These are phyloP conservation scores for Anhinga rufa DNA, from an alignment of 2,113 vertebrate species.

Conservation along the genomic window DNA sequence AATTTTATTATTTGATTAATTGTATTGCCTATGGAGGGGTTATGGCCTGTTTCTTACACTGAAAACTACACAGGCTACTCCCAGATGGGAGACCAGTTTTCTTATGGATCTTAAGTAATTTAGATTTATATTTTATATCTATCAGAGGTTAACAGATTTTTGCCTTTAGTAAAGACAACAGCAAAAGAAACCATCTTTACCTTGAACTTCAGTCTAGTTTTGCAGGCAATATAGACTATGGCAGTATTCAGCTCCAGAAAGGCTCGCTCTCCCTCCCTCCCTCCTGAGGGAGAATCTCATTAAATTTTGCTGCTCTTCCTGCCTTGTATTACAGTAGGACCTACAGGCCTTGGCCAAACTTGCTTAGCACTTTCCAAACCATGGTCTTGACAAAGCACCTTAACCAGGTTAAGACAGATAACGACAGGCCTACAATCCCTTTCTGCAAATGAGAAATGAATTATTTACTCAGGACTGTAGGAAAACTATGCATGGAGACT, in stretches of 20 bases:
- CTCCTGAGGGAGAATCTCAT: background rate
- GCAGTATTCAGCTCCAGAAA: background rate
- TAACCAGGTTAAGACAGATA: background rate
- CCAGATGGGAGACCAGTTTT: background rate
- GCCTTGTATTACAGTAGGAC: background rate
- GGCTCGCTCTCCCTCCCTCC: background rate
- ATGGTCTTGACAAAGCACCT: background rate
- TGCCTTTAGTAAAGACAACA: background rate
- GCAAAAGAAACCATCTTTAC: background rate
- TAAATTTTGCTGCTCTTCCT: background rate
- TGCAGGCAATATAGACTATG: background rate
- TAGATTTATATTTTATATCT: background rate
- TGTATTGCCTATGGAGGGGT: background rate
- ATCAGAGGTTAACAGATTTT: background rate
- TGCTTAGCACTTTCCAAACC: background rate
- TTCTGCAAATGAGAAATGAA: background rate
- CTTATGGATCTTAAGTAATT: background rate
- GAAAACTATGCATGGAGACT: background rate
- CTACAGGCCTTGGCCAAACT: background rate
- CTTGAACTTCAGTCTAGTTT: background rate
- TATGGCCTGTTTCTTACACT: background rate
- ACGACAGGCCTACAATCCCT: background rate
- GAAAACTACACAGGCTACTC: background rate
- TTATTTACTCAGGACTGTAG: background rate
- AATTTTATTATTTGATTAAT: constrained; percentile 29